Base-by-base conservation (phyloP, 1,140 invertebrate genomes). In the Megalopta genalis region DNA sequence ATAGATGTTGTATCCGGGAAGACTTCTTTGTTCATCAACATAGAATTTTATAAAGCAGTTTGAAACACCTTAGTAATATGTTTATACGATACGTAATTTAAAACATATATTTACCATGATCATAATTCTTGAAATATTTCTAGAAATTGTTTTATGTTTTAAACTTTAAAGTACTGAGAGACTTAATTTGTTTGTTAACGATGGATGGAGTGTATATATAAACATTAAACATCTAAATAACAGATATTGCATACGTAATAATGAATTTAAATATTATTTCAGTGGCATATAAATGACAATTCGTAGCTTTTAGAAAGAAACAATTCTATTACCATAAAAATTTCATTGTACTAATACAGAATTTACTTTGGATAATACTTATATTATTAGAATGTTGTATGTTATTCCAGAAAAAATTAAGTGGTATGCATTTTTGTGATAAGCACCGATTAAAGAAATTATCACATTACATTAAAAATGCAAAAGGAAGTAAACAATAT, bases 401-500 rank as follows among this genome's bases (percentile, higher is more conserved):
- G 49, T 69, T 42, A 27, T 52, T 77, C 21, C 8, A 37, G 12
- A 62, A 4, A 42, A 3, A 39, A 39, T 23, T 16, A 63, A 42
- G 62, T 64, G 21, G 18, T 32, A 76, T 68, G 52, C 9, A 59
- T 72, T 63, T 25, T 54, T 8, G 32, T 78, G 69, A 52, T 72
- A 64, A 78, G 52, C 27, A 64, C 10, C 18, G 42, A 37, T 37
- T 37, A 64, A 54, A 6, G 4, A 18, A 70, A 5, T 52, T 71
- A 16, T 18, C 4, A 23, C 12, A 21, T 65, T 25, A 18, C 18
- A 5, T 77, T 16, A 54, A 64, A 42, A 64, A 90, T 90, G 88
- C 86, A 90, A 75, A 71, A 72, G 54, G 88, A 90, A 74, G 69
- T 90, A 60, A 84, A 88, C 21, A 71, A 84, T 7, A 86, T 90